Conservation (phyloP, 37 sponge, comb jelly and placozoan genomes). For the Tethya wilhelma region DNA sequence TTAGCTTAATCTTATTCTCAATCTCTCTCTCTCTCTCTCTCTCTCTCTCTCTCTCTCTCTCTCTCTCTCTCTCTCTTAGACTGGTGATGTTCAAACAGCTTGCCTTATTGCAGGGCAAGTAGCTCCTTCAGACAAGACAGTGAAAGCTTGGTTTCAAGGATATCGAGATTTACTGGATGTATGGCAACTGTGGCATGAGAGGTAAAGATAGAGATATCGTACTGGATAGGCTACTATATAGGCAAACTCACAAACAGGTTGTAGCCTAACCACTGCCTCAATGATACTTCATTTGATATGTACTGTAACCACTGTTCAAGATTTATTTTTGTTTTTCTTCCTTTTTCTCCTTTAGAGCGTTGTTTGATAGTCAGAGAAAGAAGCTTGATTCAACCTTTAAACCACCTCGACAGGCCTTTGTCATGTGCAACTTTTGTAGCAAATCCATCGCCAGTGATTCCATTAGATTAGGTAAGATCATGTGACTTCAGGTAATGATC, state of each 20-base stretch:
- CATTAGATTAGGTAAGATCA: constrained; percentile 55
- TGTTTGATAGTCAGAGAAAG: constrained; percentile 67
- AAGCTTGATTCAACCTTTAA: constrained; percentile 38
- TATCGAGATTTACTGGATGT: constrained; percentile 80
- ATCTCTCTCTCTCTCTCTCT: not conserved
- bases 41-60: constrained; percentile 8
- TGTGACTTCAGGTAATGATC: not conserved
- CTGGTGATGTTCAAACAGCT: constrained; percentile 88
- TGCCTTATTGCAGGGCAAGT: constrained; percentile 77
- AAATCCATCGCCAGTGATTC: constrained; percentile 69
- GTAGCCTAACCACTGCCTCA: too few relatives aligned
- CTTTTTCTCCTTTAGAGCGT: constrained; percentile 37
- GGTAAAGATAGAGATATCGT: constrained; percentile 39
- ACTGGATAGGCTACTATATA: too few relatives aligned
- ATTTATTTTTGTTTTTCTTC: too few relatives aligned
- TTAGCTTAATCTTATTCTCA: not conserved
- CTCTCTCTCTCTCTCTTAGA: constrained; percentile 33
- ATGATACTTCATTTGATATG: too few relatives aligned
- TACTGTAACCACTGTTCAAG: too few relatives aligned
- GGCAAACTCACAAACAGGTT: too few relatives aligned
- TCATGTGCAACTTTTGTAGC: constrained; percentile 81
- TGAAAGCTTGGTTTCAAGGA: constrained; percentile 74
- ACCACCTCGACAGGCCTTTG: constrained; percentile 58
- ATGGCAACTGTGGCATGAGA: constrained; percentile 87
- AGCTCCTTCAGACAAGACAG: constrained; percentile 23